Evolutionary conservation across 2,113 vertebrate species (phyloP).

Genomic region (Octodon degus): DNA sequence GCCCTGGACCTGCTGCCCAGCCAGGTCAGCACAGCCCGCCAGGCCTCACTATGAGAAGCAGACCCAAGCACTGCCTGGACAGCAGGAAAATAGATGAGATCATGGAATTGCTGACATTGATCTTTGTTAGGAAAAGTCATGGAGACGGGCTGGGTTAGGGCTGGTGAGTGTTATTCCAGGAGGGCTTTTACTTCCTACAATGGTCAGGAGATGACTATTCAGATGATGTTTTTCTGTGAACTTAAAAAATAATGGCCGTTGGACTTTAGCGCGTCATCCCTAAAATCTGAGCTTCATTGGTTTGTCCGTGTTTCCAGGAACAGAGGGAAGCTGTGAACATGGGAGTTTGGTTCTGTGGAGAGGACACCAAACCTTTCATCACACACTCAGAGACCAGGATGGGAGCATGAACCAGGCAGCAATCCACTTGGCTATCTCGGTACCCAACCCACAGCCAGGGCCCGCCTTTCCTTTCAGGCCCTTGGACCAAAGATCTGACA

Average conservation of each 20-base stretch:
- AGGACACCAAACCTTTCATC: not conserved
- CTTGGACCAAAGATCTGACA: not conserved
- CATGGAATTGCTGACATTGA: constrained; percentile 67
- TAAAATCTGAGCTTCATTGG: not conserved
- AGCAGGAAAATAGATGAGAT: constrained; percentile 74
- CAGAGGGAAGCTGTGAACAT: not conserved
- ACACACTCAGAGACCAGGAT: not conserved
- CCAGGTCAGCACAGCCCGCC: not conserved
- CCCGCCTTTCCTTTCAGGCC: not conserved
- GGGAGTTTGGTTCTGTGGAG: not conserved
- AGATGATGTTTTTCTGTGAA: not conserved
- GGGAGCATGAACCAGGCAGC: not conserved
- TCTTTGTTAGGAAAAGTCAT: constrained; percentile 59
- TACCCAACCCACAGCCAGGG: not conserved
- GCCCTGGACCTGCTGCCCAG: not conserved
- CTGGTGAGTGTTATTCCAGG: constrained; percentile 65
- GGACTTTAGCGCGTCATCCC: not conserved
- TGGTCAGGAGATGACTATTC: constrained; percentile 44
- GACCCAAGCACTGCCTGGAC: constrained; percentile 58
- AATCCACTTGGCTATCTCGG: not conserved
- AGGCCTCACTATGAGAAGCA: constrained; percentile 66
- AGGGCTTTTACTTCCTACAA: constrained; percentile 57
- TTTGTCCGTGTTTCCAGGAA: constrained; percentile 8
- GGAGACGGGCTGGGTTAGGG: constrained; percentile 23
- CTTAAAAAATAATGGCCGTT: constrained; percentile 17